Percentiles rank a stretch among this genome's conserved stretches.
Conservation (phyloP, 2,797 vertebrate genomes). For the Echiichthys vipera region DNA sequence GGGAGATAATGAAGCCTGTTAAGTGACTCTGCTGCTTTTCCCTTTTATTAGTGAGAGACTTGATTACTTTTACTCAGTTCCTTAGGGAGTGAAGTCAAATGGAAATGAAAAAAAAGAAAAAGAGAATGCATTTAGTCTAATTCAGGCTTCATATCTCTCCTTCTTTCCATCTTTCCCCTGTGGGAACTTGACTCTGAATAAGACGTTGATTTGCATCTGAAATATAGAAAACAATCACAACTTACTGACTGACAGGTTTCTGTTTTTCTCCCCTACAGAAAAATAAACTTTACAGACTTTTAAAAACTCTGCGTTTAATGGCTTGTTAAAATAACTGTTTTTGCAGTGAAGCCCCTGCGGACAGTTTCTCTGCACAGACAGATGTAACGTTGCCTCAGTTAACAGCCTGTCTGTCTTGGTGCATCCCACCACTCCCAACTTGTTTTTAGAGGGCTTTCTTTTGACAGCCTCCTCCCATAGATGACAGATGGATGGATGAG, state of each 20-base stretch:
- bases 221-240: constrained; percentile 28
- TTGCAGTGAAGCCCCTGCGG: constrained; percentile 9
- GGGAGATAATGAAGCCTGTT: too few relatives aligned
- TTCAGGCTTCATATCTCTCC: background rate
- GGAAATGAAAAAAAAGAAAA: background rate
- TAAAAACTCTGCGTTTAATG: constrained; percentile 9
- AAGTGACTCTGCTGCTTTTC: background rate
- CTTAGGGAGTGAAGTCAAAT: background rate
- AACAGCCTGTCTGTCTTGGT: constrained; percentile 31
- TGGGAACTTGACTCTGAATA: constrained; percentile 5
- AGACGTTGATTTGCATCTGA: constrained; percentile 24
- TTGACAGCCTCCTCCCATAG: constrained; percentile 59
- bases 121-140: background rate
- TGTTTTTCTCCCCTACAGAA: constrained; percentile 19
- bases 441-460: constrained; percentile 44
- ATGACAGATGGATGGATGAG: constrained; percentile 35
- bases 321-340: constrained; percentile 30
- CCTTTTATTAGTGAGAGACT: background rate
- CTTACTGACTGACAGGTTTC: constrained; percentile 7
- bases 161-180: background rate
- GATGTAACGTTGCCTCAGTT: constrained; percentile 6
- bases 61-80: constrained; percentile 22
- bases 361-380: constrained; percentile 23
- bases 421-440: constrained; percentile 28
- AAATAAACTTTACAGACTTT: constrained; percentile 14